phyloP scores from a whole-genome alignment of 2,797 vertebrate species.

The Euthynnus affinis region DNA sequence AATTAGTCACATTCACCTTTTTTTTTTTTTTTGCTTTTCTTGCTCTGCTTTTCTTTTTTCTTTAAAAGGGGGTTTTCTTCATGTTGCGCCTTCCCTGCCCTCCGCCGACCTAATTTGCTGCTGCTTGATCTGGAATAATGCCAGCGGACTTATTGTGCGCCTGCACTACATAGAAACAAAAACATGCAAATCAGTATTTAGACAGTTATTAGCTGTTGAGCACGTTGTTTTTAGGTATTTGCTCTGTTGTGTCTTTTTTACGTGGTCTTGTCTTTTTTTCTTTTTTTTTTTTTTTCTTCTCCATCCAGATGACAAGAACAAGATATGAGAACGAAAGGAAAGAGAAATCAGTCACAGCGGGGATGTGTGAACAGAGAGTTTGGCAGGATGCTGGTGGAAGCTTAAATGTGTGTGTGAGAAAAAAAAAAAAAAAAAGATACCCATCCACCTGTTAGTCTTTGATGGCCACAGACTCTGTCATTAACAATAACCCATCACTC shows the following conservation, averaged over 20 bases:
- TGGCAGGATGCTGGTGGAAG: slow-evolving; percentile 42
- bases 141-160: slow-evolving; percentile 44
- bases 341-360: slow-evolving; percentile 37
- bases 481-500: slow-evolving; percentile 51
- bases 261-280: not conserved
- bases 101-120: slow-evolving; percentile 54
- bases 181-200: slow-evolving; percentile 41
- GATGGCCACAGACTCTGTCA: slow-evolving; percentile 38
- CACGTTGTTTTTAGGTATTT: slow-evolving; percentile 28
- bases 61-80: slow-evolving; percentile 31
- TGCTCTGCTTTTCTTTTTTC: slow-evolving; percentile 38
- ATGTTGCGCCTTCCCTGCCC: slow-evolving; percentile 33
- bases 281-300: not conserved
- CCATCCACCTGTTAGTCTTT: slow-evolving; percentile 57
- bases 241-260: not conserved
- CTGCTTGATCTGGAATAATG: slow-evolving; percentile 52
- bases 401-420: slow-evolving; percentile 1
- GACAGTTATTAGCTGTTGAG: slow-evolving; percentile 42
- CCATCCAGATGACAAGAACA: slow-evolving; percentile 27
- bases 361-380: slow-evolving; percentile 37
- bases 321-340: slow-evolving; percentile 23
- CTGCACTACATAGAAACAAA: slow-evolving; percentile 30
- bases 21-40: slow-evolving; percentile 38
- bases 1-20: slow-evolving; percentile 70
- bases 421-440: slow-evolving; percentile 30